Base-by-base conservation (phyloP, 2,888 invertebrate genomes). In the Calephelis perditalis region DNA sequence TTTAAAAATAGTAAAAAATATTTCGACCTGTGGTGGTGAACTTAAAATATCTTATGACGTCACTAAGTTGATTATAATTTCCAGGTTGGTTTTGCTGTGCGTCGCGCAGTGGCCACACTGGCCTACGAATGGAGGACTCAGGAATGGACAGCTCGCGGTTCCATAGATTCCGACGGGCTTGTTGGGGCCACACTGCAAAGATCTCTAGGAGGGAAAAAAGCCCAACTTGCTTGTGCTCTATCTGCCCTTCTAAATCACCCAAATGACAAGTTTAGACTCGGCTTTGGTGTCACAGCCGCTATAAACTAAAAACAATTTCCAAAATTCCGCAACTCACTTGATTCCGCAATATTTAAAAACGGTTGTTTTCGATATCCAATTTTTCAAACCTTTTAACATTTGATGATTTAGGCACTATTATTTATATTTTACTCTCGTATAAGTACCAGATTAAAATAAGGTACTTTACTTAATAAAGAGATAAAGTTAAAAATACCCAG, bases 201-300 rank as follows among this genome's bases (percentile, higher is more conserved):
- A 11, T 74, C 81, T 3, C 76, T 91, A 2, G 86, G 87, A 44
- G 89, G 89, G 43, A 76, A 75, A 63, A 73, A 74, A 11, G 78
- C 88, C 0, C 75, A 84, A 57, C 76, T 90, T 0, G 79, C 84
- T 11, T 86, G 87, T 62, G 82, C 86, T 52, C 70, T 91, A 56
- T 89, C 91, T 2, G 89, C 88, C 0, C 79, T 91, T 0, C 82
- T 89, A 58, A 91, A 91, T 67, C 90, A 90, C 58, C 86, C 87
- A n/a, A 91, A 91, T 65, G 78, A 90, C 66, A 91, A 90, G 71
- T 91, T 91, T 68, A 73, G 86, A 45, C 82, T 91, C 0, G 91
- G 91, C 0, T 88, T 90, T 62, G 84, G 86, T 4, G 67, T 89
- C 55, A 89, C 82, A 7, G 90, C 86, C 15, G 75, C 83, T 59